Conservation (phyloP, 2,797 vertebrate genomes). For the Selene dorsalis region DNA sequence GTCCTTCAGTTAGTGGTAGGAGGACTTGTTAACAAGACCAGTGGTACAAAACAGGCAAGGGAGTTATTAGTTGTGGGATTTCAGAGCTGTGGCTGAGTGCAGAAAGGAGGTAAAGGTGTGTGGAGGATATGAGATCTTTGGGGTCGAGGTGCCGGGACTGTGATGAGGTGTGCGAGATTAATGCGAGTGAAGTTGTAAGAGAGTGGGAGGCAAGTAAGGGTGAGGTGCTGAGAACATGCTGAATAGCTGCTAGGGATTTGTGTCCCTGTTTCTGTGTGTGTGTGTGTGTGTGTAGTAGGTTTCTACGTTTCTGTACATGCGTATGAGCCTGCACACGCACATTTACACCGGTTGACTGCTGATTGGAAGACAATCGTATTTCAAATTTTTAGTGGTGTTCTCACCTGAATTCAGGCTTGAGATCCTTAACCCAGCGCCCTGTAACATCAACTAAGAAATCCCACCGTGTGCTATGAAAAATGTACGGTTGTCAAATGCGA, state of each 20-base stretch:
- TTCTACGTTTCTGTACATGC: conserved; percentile 4
- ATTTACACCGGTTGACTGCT: neutral
- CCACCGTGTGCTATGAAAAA: conserved; percentile 35
- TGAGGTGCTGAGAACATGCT: conserved; percentile 69
- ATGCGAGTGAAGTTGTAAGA: conserved; percentile 65
- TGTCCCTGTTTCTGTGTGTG: conserved; percentile 20
- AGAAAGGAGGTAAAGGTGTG: conserved; percentile 77
- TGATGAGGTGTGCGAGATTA: conserved; percentile 81
- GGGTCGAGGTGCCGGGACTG: conserved; percentile 70
- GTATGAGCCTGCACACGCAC: neutral
- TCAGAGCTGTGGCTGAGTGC: conserved; percentile 51
- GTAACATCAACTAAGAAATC: conserved; percentile 22
- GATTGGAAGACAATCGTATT: conserved; percentile 9
- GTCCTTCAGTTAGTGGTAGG: conserved; percentile 41
- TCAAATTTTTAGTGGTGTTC: conserved; percentile 34
- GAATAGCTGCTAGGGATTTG: conserved; percentile 46
- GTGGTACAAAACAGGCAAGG: conserved; percentile 35
- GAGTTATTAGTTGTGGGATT: conserved; percentile 69
- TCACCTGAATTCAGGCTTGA: conserved; percentile 37
- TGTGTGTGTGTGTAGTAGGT: conserved; percentile 4
- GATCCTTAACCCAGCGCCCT: conserved; percentile 34
- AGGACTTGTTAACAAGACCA: conserved; percentile 49
- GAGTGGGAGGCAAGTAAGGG: conserved; percentile 48
- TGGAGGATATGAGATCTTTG: conserved; percentile 80
- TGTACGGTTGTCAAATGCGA: conserved; percentile 24